A percentile compares a stretch with the other conserved stretches of the same genome.
These are phyloP conservation scores for Tenthredo amoena DNA, from an alignment of 2,888 invertebrate genomes.

Conservation along the genomic window DNA sequence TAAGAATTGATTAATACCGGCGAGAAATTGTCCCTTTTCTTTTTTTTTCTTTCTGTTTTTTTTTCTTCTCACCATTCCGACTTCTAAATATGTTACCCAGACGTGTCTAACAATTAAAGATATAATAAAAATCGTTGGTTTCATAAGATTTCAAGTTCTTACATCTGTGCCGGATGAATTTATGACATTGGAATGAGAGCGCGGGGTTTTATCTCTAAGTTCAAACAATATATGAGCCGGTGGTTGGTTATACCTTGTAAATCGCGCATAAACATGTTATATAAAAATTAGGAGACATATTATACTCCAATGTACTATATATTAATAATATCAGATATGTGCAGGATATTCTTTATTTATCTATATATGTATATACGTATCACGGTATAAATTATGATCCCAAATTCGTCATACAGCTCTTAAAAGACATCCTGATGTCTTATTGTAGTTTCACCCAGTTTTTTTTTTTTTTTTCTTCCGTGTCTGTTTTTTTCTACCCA, in stretches of 20 bases:
- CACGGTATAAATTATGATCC: neutral
- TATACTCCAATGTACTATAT: neutral
- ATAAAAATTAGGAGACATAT: constrained; percentile 48
- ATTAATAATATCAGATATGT: neutral
- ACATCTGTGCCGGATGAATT: constrained; percentile 64
- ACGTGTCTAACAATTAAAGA: neutral
- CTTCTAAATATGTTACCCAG: neutral
- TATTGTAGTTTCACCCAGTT: neutral
- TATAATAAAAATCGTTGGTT: neutral
- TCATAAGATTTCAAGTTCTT: constrained; percentile 54
- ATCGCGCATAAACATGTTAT: constrained; percentile 61
- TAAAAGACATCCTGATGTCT: neutral
- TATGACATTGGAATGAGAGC: constrained; percentile 60
- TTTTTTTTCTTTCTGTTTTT: neutral
- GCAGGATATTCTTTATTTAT: neutral
- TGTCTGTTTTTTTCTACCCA: neutral
- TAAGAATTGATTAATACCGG: neutral
- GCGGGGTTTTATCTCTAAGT: constrained; percentile 50
- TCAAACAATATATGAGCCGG: constrained; percentile 28
- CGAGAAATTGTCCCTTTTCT: neutral
- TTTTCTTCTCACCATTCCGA: neutral
- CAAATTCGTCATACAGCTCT: neutral
- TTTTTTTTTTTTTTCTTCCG: neutral
- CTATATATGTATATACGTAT: neutral
- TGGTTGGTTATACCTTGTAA: neutral